A percentile compares a stretch with the other conserved stretches of the same genome.
These are phyloP conservation scores for Syngnathus acus DNA, from an alignment of 2,797 vertebrate genomes.

Conservation along the genomic window DNA sequence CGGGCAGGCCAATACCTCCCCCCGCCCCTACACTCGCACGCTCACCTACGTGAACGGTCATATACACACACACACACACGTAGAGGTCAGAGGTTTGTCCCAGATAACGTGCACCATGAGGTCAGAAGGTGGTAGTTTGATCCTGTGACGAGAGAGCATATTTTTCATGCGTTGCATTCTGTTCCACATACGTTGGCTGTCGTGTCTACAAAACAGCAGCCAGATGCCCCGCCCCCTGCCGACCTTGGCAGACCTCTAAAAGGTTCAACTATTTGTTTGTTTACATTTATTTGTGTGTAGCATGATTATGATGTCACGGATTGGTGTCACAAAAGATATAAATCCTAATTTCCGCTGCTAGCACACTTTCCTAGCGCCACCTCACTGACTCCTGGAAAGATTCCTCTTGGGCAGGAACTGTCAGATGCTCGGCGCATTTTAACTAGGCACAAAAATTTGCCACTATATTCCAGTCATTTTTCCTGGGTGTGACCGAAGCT, in stretches of 20 bases:
- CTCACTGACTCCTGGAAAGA: too few species aligned
- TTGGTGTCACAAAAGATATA: too few species aligned
- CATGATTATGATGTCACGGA: too few species aligned
- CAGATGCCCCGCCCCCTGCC: not conserved
- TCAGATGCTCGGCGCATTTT: too few species aligned
- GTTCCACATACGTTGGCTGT: not conserved
- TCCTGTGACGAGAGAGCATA: constrained; percentile 50
- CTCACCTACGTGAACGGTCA: constrained; percentile 7
- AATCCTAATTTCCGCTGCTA: too few species aligned
- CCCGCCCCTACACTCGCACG: constrained; percentile 14
- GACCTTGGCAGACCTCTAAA: too few species aligned
- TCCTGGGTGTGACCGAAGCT: constrained; percentile 1
- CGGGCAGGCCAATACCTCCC: not conserved
- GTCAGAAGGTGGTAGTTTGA: constrained; percentile 36
- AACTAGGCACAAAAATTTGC: too few species aligned
- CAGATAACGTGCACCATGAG: constrained; percentile 24
- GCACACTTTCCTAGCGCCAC: too few species aligned
- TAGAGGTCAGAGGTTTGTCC: constrained; percentile 38
- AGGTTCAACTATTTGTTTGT: too few species aligned
- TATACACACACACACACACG: constrained; percentile 14
- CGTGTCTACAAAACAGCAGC: not conserved
- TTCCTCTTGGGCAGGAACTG: too few species aligned
- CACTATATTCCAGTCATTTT: not conserved
- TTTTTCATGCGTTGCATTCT: constrained; percentile 44
- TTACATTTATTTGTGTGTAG: too few species aligned